Base-by-base conservation (phyloP, 2,113 vertebrate genomes). In the Sciurus niger region DNA sequence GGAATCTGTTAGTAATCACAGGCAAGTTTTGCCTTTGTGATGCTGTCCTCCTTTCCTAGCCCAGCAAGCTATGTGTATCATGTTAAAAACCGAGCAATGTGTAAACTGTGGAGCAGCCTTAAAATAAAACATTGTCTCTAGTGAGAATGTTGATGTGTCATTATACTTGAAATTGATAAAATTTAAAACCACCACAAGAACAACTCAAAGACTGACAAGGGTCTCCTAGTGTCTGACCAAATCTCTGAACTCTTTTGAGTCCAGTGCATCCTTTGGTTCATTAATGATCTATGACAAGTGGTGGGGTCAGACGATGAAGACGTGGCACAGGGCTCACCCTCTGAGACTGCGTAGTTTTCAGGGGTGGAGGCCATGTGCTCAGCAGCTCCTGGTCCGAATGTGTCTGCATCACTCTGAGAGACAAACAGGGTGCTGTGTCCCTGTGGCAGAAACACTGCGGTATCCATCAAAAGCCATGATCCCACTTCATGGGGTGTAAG, bases 121-220 rank as follows among this genome's bases (percentile, higher is more conserved):
- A 93, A 53, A 93, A 83, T 7, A 93, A 94, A 92, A 89, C 6
- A 46, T 30, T 25, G 32, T 43, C 32, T 76, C n/a, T 77, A 43
- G 40, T 86, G 22, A 73, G 37, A 90, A 34, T 77, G 28, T 78
- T 22, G 32, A 12, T 74, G 2, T 89, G 51, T 51, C 20, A 73
- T 87, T 93, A 76, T 37, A 68, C 43, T 65, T 89, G 51, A 96
- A 89, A 60, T 51, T 84, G 80, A 13, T 24, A 63, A 63, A 24
- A 63, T 63, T 28, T 25, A 58, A 58, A 58, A 58, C 55, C 55
- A 58, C 67, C 60, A 63, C 58, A 58, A 58, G 18, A 46, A 84
- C 68, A 84, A 53, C 32, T 63, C 51, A 55, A 53, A 93, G 67
- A 51, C 43, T 51, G 28, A 48, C 74, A 73, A 68, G n/a, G 43